Conservation (phyloP, 2,888 invertebrate species). For the Latrodectus hesperus region DNA sequence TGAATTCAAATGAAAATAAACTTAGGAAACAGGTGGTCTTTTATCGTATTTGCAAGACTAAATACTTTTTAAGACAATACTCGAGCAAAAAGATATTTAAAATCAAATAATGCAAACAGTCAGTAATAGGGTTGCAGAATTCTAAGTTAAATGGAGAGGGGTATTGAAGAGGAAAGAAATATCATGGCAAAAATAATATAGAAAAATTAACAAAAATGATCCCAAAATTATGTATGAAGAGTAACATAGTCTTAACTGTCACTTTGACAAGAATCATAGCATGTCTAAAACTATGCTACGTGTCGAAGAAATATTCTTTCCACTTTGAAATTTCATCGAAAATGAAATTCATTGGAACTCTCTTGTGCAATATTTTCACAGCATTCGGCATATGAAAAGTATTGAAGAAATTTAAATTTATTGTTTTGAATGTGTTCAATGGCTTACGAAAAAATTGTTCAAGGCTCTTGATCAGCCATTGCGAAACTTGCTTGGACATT, state of each 20-base stretch:
- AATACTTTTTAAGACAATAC: neutral
- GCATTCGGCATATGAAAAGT: slow-evolving; percentile 72
- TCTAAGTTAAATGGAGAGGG: slow-evolving; percentile 74
- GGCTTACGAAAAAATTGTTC: slow-evolving; percentile 25
- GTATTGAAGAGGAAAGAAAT: slow-evolving; percentile 56
- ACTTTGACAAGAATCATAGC: slow-evolving; percentile 64
- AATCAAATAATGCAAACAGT: neutral
- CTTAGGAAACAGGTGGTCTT: too few relatives aligned
- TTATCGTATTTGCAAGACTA: too few relatives aligned
- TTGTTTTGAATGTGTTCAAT: slow-evolving; percentile 68
- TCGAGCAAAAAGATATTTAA: slow-evolving; percentile 1
- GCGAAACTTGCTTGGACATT: slow-evolving; percentile 52
- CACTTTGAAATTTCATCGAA: slow-evolving; percentile 59
- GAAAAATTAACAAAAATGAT: slow-evolving; percentile 74
- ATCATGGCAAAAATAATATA: slow-evolving; percentile 75
- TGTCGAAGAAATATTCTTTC: slow-evolving; percentile 71
- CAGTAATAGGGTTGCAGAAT: neutral
- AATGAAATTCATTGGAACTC: slow-evolving; percentile 70
- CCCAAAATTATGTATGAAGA: slow-evolving; percentile 72
- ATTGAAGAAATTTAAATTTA: slow-evolving; percentile 70
- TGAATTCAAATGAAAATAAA: too few relatives aligned
- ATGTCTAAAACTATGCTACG: slow-evolving; percentile 69
- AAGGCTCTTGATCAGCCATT: slow-evolving; percentile 65
- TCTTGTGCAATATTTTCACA: slow-evolving; percentile 73
- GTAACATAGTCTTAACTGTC: slow-evolving; percentile 31